Evolutionary conservation across 2,113 vertebrate genomes (phyloP).

Genomic region (Lepus timidus): DNA sequence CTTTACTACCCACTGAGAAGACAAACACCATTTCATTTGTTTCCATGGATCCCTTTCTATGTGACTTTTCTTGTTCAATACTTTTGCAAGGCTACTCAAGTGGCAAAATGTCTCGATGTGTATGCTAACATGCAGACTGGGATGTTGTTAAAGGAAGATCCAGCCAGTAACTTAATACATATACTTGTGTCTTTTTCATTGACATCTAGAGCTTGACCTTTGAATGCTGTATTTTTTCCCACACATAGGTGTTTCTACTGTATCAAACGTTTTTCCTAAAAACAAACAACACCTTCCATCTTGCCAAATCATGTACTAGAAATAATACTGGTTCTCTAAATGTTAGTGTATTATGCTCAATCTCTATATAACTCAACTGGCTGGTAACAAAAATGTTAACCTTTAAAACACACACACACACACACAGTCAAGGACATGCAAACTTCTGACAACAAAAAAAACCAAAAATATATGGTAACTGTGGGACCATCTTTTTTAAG

Average conservation of each 20-base stretch:
- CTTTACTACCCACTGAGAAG: neutral
- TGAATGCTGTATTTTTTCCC: neutral
- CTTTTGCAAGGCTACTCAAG: neutral
- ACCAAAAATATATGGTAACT: neutral
- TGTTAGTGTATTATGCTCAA: neutral
- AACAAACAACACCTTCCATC: neutral
- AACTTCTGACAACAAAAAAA: neutral
- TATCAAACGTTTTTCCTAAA: neutral
- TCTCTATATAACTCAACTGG: neutral
- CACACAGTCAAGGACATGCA: neutral
- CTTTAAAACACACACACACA: neutral
- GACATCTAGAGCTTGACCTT: conserved; percentile 14
- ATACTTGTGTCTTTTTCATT: neutral
- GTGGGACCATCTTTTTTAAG: neutral
- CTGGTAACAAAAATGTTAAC: conserved; percentile 31
- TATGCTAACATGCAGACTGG: neutral
- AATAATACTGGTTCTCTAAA: neutral
- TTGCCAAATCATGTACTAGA: conserved; percentile 11
- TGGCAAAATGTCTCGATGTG: neutral
- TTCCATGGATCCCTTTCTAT: too few species aligned
- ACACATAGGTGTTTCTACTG: neutral
- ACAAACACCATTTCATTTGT: neutral
- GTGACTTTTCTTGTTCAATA: neutral
- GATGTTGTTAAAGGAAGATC: neutral
- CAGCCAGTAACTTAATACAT: neutral